Evolutionary conservation across 2,888 invertebrate species (phyloP), one percentile per base, ranked within the genome.

Genomic region (Idaea biselata): DNA sequence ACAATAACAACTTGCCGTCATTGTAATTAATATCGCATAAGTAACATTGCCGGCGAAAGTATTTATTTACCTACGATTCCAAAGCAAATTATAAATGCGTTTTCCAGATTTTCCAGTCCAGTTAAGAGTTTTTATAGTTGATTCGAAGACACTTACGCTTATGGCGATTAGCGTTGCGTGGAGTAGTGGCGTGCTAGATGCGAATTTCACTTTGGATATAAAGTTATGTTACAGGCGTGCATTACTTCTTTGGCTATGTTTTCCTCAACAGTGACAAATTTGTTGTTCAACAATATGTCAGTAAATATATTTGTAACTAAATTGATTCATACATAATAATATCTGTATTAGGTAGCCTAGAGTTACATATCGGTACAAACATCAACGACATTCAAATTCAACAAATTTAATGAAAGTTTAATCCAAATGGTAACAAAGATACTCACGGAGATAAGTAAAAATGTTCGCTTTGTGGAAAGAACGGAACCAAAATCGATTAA

Each of bases 41-140:
- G 74, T 78, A 67, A 77, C 78, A 75, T 77, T 75, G 75, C 78
- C 73, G 81, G 88, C 82, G 91, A 91, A 91, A 91, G 88, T 86
- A 86, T 83, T 82, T 80, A 78, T 83, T 82, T 80, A 78, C 44
- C 44, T 44, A 44, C 79, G 80, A 84, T 82, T 86, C 79, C 83
- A 80, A 85, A 83, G 82, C 76, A 77, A 83, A 83, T 84, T 83
- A 79, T 73, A 80, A 78, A 82, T 83, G 78, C 74, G 72, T 81
- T 87, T 87, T 86, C 80, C 82, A 86, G 83, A 84, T 85, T 88
- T 88, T 87, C 86, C 83, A 87, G 81, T 86, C 77, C 75, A 80
- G 78, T 82, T 76, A 72, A 70, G 73, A 70, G 80, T 83, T 83
- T 55, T 69, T 83, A 84, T 82, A 78, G 69, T 73, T 77, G 79